phyloP scores from a whole-genome alignment of 2,888 invertebrate genomes.

The Bombyx huttoni region DNA sequence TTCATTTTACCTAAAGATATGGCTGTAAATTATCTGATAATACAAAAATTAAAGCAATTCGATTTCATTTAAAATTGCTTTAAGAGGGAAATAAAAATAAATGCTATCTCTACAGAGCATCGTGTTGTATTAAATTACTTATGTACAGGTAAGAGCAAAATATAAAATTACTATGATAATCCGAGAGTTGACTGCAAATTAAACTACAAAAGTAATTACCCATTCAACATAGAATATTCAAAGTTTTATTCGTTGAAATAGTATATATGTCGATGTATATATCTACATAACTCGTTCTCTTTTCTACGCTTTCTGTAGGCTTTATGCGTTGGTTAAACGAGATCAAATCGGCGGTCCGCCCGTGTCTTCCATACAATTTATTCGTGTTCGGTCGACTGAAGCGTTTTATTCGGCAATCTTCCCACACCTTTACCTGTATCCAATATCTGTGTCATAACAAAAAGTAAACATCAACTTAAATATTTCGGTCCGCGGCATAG shows the following conservation, averaged over 20 bases:
- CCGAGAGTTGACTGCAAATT: slow-evolving; percentile 38
- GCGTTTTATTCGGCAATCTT: slow-evolving; percentile 41
- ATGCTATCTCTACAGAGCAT: slow-evolving; percentile 15
- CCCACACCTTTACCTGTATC: slow-evolving; percentile 50
- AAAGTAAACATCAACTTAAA: slow-evolving; percentile 21
- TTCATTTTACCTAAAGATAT: slow-evolving; percentile 8
- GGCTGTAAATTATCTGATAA: slow-evolving; percentile 9
- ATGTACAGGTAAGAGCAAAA: slow-evolving; percentile 14
- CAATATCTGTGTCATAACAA: slow-evolving; percentile 27
- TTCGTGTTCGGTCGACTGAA: slow-evolving; percentile 36
- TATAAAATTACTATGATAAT: slow-evolving; percentile 39
- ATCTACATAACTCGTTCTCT: slow-evolving; percentile 42
- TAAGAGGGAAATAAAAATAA: slow-evolving; percentile 27
- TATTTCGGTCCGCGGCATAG: slow-evolving; percentile 40
- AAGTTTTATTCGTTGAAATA: slow-evolving; percentile 21
- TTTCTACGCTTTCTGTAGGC: slow-evolving; percentile 12
- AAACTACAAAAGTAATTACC: slow-evolving; percentile 60
- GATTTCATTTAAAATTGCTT: slow-evolving; percentile 19
- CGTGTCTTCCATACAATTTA: slow-evolving; percentile 36
- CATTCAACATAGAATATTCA: slow-evolving; percentile 35
- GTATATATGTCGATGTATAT: background rate
- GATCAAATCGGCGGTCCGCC: slow-evolving; percentile 4
- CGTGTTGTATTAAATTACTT: slow-evolving; percentile 17
- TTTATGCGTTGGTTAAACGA: slow-evolving; percentile 9
- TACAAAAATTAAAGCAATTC: slow-evolving; percentile 8